Evolutionary conservation across 1,140 invertebrate species (phyloP).

Genomic region (Phymorhynchus buccinoides): DNA sequence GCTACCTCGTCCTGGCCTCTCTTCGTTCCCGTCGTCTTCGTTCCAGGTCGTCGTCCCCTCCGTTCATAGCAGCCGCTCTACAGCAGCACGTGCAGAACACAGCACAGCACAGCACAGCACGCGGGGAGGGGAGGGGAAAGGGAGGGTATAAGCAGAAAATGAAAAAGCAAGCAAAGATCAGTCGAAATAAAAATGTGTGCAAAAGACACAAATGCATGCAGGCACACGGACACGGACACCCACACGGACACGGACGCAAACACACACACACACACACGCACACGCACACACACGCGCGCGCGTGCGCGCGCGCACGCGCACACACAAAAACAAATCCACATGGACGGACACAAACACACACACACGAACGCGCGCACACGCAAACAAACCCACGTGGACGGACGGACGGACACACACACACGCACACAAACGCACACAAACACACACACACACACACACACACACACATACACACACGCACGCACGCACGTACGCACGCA

Average conservation of each 20-base stretch:
- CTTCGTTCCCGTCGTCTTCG: constrained; percentile 51
- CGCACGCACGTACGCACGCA: too few species aligned
- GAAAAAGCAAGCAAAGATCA: background rate
- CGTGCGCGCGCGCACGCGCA: background rate
- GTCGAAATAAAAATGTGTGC: background rate
- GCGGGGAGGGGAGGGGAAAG: constrained; percentile 1
- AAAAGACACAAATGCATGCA: background rate
- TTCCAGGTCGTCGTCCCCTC: constrained; percentile 49
- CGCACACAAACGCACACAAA: too few species aligned
- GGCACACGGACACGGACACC: background rate
- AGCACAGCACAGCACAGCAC: constrained; percentile 14
- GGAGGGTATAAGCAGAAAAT: background rate
- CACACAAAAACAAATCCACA: background rate
- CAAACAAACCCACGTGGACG: too few species aligned
- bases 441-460: too few species aligned
- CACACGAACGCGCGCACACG: too few species aligned
- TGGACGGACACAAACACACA: background rate
- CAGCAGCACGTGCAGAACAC: constrained; percentile 23
- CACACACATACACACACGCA: too few species aligned
- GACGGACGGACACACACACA: too few species aligned
- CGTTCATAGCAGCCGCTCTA: constrained; percentile 46
- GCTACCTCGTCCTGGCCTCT: constrained; percentile 51
- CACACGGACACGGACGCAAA: background rate
- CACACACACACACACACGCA: background rate
- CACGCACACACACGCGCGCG: background rate